These are phyloP conservation scores for Caenorhabditis auriculariae DNA, from an alignment of 2,888 invertebrate species.

Conservation along the genomic window DNA sequence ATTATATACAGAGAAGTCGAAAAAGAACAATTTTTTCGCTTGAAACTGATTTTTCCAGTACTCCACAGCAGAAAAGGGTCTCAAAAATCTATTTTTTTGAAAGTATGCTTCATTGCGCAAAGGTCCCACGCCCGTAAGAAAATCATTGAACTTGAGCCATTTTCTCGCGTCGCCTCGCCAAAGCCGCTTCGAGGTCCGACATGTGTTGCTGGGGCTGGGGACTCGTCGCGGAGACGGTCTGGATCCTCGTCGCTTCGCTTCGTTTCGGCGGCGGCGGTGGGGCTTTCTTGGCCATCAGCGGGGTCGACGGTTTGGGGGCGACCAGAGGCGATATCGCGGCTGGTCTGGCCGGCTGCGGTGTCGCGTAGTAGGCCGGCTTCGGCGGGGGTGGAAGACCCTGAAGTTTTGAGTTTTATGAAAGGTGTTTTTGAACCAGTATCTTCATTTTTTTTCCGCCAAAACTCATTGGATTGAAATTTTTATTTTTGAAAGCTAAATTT, in stretches of 20 bases:
- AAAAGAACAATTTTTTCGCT: too few relatives aligned
- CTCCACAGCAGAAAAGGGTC: too few relatives aligned
- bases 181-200: slow-evolving; percentile 45
- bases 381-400: slow-evolving; percentile 10
- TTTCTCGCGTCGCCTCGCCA: slow-evolving; percentile 43
- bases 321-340: slow-evolving; percentile 1
- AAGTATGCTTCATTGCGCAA: too few relatives aligned
- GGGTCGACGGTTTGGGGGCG: slow-evolving; percentile 31
- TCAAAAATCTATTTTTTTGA: too few relatives aligned
- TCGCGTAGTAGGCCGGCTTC: slow-evolving; percentile 10
- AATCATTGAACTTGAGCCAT: too few relatives aligned
- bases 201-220: slow-evolving; percentile 17
- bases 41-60: too few relatives aligned
- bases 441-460: too few relatives aligned
- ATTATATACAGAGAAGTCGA: too few relatives aligned
- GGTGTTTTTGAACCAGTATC: too few relatives aligned
- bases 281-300: slow-evolving; percentile 15
- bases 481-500: too few relatives aligned
- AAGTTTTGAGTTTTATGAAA: background rate
- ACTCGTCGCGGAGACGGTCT: slow-evolving; percentile 13
- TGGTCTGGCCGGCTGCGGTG: slow-evolving; percentile 4
- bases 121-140: too few relatives aligned
- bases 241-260: slow-evolving; percentile 48
- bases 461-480: too few relatives aligned
- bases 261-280: slow-evolving; percentile 61